Evolutionary conservation across 2,113 vertebrate genomes (phyloP).

Genomic region (Hypanus sabinus): DNA sequence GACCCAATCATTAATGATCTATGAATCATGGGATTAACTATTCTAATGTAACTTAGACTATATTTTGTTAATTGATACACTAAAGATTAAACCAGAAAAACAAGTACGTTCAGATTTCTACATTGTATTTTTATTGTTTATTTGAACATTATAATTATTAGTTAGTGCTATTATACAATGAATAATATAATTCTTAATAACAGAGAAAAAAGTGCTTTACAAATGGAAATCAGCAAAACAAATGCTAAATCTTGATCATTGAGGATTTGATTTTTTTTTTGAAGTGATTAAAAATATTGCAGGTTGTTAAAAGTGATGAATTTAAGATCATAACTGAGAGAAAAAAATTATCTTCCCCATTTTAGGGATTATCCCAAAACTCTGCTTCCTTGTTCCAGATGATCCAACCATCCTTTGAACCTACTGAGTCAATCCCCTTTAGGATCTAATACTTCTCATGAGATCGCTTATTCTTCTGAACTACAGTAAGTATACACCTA

Average conservation of each 20-base stretch:
- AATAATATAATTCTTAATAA: background rate
- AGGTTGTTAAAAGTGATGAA: background rate
- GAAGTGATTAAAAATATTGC: background rate
- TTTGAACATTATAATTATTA: background rate
- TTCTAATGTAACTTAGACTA: background rate
- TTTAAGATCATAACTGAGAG: too few relatives aligned
- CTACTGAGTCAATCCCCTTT: too few relatives aligned
- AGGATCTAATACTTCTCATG: too few relatives aligned
- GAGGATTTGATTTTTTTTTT: background rate
- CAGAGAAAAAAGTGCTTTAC: background rate
- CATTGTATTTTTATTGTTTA: slow-evolving; percentile 1
- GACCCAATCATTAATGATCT: background rate
- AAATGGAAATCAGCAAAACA: background rate
- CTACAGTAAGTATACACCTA: too few relatives aligned
- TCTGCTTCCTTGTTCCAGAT: too few relatives aligned
- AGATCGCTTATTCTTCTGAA: too few relatives aligned
- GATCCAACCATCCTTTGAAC: too few relatives aligned
- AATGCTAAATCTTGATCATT: background rate
- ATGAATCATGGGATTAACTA: background rate
- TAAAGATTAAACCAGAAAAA: background rate
- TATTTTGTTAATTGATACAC: background rate
- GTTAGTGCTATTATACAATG: background rate
- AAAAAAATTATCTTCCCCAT: too few relatives aligned
- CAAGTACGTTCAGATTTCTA: background rate
- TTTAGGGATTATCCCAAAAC: too few relatives aligned